Conservation (phyloP, 2,888 invertebrate genomes). For the Liopterus haemorrhoidalis region DNA sequence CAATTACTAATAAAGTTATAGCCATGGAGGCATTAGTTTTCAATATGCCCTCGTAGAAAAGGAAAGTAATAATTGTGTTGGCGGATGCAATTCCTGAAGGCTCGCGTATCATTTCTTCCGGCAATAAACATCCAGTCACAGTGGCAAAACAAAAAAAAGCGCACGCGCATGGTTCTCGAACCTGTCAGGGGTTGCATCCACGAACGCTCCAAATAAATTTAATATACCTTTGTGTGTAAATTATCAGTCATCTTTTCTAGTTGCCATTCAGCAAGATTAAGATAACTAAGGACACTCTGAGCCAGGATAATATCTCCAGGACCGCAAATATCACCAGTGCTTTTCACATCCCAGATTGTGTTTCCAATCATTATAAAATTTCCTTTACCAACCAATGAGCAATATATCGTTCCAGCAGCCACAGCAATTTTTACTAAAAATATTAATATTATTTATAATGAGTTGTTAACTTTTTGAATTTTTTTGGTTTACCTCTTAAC, state of each 20-base stretch:
- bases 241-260: constrained; percentile 52
- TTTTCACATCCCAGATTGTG: constrained; percentile 57
- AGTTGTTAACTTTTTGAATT: background rate
- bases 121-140: no score
- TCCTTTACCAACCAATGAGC: constrained; percentile 53
- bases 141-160: no score
- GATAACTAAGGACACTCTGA: constrained; percentile 55
- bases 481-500: constrained; percentile 50
- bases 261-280: constrained; percentile 55
- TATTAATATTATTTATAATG: background rate
- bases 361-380: constrained; percentile 57
- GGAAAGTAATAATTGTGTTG: no score
- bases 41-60: no score
- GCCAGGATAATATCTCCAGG: constrained; percentile 59
- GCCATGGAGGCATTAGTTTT: no score
- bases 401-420: constrained; percentile 54
- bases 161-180: no score
- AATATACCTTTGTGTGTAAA: constrained; percentile 47
- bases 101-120: no score
- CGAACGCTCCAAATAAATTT: no score
- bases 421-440: constrained; percentile 58
- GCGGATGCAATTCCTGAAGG: no score
- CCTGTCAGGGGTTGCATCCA: no score
- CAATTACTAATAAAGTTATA: no score
- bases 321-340: constrained; percentile 47